Evolutionary conservation across 1,140 invertebrate genomes (phyloP), one percentile per base, ranked within the genome.

Genomic region (Cotesia typhae): DNA sequence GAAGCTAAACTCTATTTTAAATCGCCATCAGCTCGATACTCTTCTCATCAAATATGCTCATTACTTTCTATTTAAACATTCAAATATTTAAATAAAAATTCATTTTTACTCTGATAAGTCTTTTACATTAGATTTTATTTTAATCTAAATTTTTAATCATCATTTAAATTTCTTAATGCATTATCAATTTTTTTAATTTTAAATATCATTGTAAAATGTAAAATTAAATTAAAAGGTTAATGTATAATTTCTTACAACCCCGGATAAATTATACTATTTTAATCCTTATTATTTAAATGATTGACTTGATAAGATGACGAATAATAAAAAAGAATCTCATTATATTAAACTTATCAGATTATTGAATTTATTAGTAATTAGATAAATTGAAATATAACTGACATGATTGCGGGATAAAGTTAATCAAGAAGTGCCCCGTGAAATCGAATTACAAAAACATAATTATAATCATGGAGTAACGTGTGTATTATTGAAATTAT

Each of bases 371-470:
- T 10, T 6, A 47, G 4, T 59, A 59, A 59, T 59, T 59, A 59
- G 14, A 20, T 59, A 59, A 59, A 59, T 20, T 20, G 20, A 17
- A 59, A 20, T 59, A 17, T 9, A 69, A 14, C 28, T 69, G 38
- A 69, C 28, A 41, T 59, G 36, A 38, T 38, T 38, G 60, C 59
- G 37, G 12, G 17, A 9, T 60, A 53, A 69, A 69, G 51, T 69
- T 41, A 37, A 69, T 69, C 53, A 41, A 38, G 38, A 38, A 60
- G 53, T 60, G 5, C 59, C 47, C 67, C 14, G 12, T 41, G 52
- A 28, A 67, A 53, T 67, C n/a, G 51, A 67, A 55, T 66, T 66
- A 66, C 47, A 66, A 66, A 66, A 66, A 66, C 47, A 9, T 4
- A 66, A 66, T 66, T 66, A 66, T 20, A 57, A 53, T 55, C 52